Evolutionary conservation across 2,113 vertebrate genomes (phyloP).

Genomic region (Gymnogyps californianus): DNA sequence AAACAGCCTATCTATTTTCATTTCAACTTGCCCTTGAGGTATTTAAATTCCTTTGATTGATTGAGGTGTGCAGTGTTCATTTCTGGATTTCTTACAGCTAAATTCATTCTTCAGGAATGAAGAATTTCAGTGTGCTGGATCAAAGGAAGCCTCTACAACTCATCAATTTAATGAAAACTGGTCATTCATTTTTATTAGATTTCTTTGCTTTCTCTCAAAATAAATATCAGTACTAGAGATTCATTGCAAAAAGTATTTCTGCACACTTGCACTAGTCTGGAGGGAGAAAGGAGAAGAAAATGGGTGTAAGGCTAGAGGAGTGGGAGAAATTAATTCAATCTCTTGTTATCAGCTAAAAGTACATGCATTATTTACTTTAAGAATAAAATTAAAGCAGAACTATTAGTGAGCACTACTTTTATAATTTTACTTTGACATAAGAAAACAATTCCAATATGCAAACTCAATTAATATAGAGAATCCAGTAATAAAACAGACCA

Average conservation of each 20-base stretch:
- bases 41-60: conserved; percentile 40
- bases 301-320: background rate
- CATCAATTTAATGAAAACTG: conserved; percentile 24
- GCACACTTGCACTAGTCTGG: background rate
- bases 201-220: conserved; percentile 12
- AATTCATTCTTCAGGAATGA: conserved; percentile 35
- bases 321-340: conserved; percentile 22
- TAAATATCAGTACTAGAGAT: background rate
- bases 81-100: conserved; percentile 39
- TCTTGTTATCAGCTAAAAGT: background rate
- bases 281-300: background rate
- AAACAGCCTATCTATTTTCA: background rate
- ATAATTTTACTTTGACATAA: conserved; percentile 10
- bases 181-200: conserved; percentile 40
- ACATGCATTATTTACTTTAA: background rate
- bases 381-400: background rate
- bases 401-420: background rate
- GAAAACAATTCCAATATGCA: background rate
- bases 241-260: background rate
- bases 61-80: background rate
- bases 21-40: conserved; percentile 12
- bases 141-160: conserved; percentile 2
- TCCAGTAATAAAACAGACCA: background rate
- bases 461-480: conserved; percentile 15
- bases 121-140: background rate